Evolutionary conservation across 2,888 invertebrate genomes (phyloP).

Genomic region (Agrotis exclamationis): DNA sequence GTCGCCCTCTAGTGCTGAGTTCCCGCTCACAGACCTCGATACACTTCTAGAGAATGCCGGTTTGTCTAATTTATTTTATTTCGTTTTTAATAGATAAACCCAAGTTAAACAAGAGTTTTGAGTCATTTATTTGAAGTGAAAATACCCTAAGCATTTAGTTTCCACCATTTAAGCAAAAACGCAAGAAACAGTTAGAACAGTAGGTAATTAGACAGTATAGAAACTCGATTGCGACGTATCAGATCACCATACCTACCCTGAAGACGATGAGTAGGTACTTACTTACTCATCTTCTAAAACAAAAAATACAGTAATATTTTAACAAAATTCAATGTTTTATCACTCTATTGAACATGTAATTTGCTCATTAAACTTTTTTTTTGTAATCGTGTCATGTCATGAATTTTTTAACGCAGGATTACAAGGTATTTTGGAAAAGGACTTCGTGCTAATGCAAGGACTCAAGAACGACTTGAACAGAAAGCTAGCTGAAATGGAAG

Average conservation of each 20-base stretch:
- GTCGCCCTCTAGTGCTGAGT: slow-evolving; percentile 70
- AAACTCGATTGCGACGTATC: too few species aligned
- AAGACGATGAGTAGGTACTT: too few species aligned
- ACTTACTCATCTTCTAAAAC: too few species aligned
- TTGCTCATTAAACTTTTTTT: too few species aligned
- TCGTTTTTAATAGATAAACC: neutral
- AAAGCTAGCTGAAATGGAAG: slow-evolving; percentile 86
- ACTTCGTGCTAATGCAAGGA: slow-evolving; percentile 86
- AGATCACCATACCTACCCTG: too few species aligned
- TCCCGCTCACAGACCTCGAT: slow-evolving; percentile 75
- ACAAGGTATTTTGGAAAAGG: slow-evolving; percentile 84
- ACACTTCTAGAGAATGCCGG: slow-evolving; percentile 83
- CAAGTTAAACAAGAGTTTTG: neutral
- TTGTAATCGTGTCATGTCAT: too few species aligned
- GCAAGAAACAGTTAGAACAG: neutral
- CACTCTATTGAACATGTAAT: too few species aligned
- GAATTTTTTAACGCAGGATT: slow-evolving; percentile 77
- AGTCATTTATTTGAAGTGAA: neutral
- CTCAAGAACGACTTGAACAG: slow-evolving; percentile 89
- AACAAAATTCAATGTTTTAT: too few species aligned
- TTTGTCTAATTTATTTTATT: neutral
- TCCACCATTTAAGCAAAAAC: neutral
- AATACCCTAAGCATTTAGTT: neutral
- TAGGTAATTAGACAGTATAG: neutral
- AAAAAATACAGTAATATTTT: too few species aligned